These are phyloP conservation scores for Gorsachius goisagi DNA, from an alignment of 2,113 vertebrate species.

Conservation along the genomic window DNA sequence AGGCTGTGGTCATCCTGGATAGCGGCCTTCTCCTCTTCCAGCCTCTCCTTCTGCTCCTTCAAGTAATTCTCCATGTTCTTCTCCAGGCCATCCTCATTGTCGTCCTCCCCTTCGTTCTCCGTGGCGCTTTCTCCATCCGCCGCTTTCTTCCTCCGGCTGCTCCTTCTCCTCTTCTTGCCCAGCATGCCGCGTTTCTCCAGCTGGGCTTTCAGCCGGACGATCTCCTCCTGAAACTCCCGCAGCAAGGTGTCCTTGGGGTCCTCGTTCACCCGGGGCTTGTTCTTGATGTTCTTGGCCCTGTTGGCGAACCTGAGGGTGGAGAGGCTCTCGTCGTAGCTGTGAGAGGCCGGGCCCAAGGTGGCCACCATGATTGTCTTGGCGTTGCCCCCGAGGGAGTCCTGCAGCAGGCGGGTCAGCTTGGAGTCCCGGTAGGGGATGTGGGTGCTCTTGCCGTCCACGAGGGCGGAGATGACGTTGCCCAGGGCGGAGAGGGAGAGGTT, in stretches of 20 bases:
- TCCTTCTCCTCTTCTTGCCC: slow-evolving; percentile 80
- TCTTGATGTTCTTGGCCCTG: slow-evolving; percentile 96
- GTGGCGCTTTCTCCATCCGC: slow-evolving; percentile 49
- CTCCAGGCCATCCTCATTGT: slow-evolving; percentile 74
- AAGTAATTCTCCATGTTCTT: slow-evolving; percentile 86
- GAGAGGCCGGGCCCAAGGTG: slow-evolving; percentile 89
- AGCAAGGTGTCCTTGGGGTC: slow-evolving; percentile 96
- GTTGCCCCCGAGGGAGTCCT: slow-evolving; percentile 94
- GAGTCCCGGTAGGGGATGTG: slow-evolving; percentile 97
- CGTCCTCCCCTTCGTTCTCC: slow-evolving; percentile 73
- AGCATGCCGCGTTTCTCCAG: slow-evolving; percentile 90
- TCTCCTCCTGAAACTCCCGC: slow-evolving; percentile 95
- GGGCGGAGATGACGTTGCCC: slow-evolving; percentile 95
- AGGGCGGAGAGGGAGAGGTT: slow-evolving; percentile 94
- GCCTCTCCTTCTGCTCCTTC: slow-evolving; percentile 88
- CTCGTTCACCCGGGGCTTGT: slow-evolving; percentile 94
- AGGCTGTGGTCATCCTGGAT: slow-evolving; percentile 91
- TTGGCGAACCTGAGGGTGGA: slow-evolving; percentile 93
- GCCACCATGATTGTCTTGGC: slow-evolving; percentile 97
- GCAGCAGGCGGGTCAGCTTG: slow-evolving; percentile 93
- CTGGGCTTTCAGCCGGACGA: slow-evolving; percentile 89
- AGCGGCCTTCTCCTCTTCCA: slow-evolving; percentile 93
- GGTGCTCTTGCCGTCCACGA: slow-evolving; percentile 89
- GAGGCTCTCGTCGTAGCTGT: slow-evolving; percentile 89
- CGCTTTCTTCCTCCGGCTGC: slow-evolving; percentile 78